Percentiles rank a stretch among this genome's conserved stretches.
Conservation (phyloP, 2,797 vertebrate species). For the Atherinosoma microstoma region DNA sequence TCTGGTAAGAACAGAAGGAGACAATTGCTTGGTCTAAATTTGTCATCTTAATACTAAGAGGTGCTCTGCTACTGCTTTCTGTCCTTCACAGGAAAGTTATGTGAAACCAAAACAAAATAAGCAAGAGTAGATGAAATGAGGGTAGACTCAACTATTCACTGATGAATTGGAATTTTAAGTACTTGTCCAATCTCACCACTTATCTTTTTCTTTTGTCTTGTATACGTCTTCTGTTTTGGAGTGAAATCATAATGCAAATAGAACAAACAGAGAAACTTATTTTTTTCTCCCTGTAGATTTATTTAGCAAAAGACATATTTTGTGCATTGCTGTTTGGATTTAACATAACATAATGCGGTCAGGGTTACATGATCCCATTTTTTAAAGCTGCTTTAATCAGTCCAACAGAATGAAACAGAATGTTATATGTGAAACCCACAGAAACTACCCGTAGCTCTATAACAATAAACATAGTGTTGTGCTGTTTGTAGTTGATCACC, state of each 20-base stretch:
- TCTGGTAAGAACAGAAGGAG: slow-evolving; percentile 28
- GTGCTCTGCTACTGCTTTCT: slow-evolving; percentile 26
- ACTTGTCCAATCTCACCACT: slow-evolving; percentile 12
- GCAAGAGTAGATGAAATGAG: slow-evolving; percentile 25
- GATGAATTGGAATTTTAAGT: slow-evolving; percentile 11
- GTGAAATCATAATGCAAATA: not conserved
- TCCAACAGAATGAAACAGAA: not conserved
- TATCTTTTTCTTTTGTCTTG: not conserved
- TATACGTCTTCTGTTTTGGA: not conserved
- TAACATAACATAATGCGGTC: too few relatives aligned
- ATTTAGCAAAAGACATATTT: too few relatives aligned
- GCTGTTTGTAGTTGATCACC: not conserved
- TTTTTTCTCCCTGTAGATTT: not conserved
- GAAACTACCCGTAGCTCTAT: not conserved
- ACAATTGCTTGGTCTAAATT: slow-evolving; percentile 45
- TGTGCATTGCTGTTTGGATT: not conserved
- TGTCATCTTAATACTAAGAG: slow-evolving; percentile 39
- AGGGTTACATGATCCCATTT: not conserved
- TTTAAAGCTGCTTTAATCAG: not conserved
- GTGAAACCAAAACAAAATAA: slow-evolving; percentile 35
- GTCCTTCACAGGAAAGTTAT: slow-evolving; percentile 48
- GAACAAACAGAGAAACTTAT: not conserved
- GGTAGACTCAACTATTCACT: slow-evolving; percentile 7
- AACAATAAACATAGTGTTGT: not conserved
- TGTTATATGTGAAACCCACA: not conserved